Percentiles rank a stretch among this genome's conserved stretches.
These are phyloP conservation scores for Rhinogobius similis DNA, from an alignment of 2,113 vertebrate species.

Conservation along the genomic window DNA sequence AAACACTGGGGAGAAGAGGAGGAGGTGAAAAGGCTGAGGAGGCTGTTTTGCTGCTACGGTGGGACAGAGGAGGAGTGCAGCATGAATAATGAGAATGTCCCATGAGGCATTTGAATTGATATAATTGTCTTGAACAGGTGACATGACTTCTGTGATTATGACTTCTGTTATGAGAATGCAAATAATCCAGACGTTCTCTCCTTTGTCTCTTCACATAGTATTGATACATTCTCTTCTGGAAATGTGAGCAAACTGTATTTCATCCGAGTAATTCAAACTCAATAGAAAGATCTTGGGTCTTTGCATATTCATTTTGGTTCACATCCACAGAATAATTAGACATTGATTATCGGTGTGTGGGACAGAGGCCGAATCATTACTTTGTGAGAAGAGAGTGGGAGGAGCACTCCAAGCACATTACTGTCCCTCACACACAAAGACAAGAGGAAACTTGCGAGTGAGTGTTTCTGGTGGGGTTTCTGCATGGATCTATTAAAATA, in stretches of 20 bases:
- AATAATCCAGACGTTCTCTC: slow-evolving; percentile 10
- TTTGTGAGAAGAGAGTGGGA: slow-evolving; percentile 12
- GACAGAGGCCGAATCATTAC: slow-evolving; percentile 32
- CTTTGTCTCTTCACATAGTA: slow-evolving; percentile 35
- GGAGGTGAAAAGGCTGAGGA: no score
- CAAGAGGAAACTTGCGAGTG: neutral
- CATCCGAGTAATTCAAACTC: slow-evolving; percentile 59
- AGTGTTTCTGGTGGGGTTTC: no score
- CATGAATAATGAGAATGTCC: no score
- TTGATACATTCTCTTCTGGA: slow-evolving; percentile 54
- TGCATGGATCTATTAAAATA: no score
- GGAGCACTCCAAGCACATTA: slow-evolving; percentile 19
- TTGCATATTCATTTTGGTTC: slow-evolving; percentile 63
- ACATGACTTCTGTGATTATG: no score
- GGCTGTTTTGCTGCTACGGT: no score
- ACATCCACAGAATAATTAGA: slow-evolving; percentile 62
- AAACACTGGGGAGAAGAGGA: no score
- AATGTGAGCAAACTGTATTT: slow-evolving; percentile 55
- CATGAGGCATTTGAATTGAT: no score
- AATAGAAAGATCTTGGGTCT: slow-evolving; percentile 33
- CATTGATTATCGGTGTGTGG: slow-evolving; percentile 56
- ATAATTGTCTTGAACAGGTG: no score
- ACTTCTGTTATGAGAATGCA: slow-evolving; percentile 14
- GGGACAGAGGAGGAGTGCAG: no score
- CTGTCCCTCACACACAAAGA: slow-evolving; percentile 13